A percentile compares a stretch with the other conserved stretches of the same genome.
Evolutionary conservation across 2,113 vertebrate species (phyloP).

Genomic region (Anguilla japonica): DNA sequence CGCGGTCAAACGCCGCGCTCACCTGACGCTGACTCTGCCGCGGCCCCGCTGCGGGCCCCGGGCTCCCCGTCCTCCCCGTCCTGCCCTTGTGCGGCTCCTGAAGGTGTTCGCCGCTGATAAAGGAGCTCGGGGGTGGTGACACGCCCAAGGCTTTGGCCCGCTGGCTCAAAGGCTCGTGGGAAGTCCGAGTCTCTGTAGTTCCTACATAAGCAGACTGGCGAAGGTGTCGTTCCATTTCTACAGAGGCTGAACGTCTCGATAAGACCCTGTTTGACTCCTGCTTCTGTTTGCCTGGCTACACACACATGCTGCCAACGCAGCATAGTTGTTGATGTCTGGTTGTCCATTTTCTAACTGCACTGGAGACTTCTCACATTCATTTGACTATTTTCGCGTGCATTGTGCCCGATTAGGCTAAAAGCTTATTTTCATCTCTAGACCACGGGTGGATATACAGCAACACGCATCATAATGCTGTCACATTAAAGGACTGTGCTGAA

Average conservation of each 20-base stretch:
- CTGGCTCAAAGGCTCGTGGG: not conserved
- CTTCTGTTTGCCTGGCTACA: not conserved
- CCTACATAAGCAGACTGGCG: not conserved
- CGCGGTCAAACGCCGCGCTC: not conserved
- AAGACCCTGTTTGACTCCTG: too few species aligned
- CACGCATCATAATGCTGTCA: too few species aligned
- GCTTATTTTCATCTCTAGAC: too few species aligned
- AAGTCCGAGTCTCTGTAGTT: not conserved
- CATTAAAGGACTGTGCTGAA: too few species aligned
- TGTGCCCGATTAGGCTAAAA: too few species aligned
- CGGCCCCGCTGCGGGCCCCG: not conserved
- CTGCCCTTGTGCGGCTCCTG: slow-evolving; percentile 1
- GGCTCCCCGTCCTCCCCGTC: slow-evolving; percentile 19
- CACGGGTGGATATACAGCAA: too few species aligned
- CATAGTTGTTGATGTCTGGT: too few species aligned
- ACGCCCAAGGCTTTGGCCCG: not conserved
- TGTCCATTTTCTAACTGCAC: too few species aligned
- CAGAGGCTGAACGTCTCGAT: not conserved
- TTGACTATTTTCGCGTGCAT: too few species aligned
- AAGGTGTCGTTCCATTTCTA: not conserved
- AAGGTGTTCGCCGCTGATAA: slow-evolving; percentile 22
- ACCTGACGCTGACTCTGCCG: not conserved
- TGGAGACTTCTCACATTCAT: too few species aligned
- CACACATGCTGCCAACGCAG: too few species aligned
- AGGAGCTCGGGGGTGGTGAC: not conserved